Evolutionary conservation across 2,113 vertebrate species (phyloP), one percentile per base, ranked within the genome.

Genomic region (Orthochromis indermauri): DNA sequence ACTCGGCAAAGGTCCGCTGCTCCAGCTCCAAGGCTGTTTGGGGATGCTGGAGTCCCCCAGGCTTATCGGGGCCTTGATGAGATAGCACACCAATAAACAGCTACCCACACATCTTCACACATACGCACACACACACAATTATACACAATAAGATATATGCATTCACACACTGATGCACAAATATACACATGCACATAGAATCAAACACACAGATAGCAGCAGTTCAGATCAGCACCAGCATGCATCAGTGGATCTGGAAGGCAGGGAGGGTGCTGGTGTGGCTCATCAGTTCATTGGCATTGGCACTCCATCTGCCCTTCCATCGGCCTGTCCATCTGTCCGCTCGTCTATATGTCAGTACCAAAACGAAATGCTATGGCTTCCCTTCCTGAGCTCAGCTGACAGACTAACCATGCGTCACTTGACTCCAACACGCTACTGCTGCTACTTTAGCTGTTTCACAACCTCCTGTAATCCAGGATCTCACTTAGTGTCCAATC

Each of bases 1-100:
- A 71, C 88, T 92, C 93, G 85, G 94, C 88, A 90, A 85, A 92
- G 1, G 4, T 78, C 86, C 80, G 49, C 91, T 89, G 93, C 95
- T 85, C 84, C 82, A 45, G 85, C 93, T 89, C 86, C 73, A 47
- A 91, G 86, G 88, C 83, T 90, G 83, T 80, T 78, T 55, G 80
- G 61, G 86, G 92, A 94, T 86, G 88, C 87, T 78, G 7, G 53
- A 73, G 26, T 82, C 89, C 88, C 81, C 61, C 3, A 5, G 85
- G 89, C 83, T 90, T 82, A 82, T 80, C 86, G 7, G 63, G 78
- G 87, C 83, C 90, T 87, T 88, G 71, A 95, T 93, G 93, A 94
- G 89, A 95, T 93, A 92, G 78, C 82, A 81, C 66, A 59, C 47
- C 55, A 80, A 68, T 81, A 85, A 89, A 90, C 80, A 90, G 88